A percentile compares a stretch with the other conserved stretches of the same genome.
Conservation (phyloP, 1,140 invertebrate species). For the Epicauta chinensis region DNA sequence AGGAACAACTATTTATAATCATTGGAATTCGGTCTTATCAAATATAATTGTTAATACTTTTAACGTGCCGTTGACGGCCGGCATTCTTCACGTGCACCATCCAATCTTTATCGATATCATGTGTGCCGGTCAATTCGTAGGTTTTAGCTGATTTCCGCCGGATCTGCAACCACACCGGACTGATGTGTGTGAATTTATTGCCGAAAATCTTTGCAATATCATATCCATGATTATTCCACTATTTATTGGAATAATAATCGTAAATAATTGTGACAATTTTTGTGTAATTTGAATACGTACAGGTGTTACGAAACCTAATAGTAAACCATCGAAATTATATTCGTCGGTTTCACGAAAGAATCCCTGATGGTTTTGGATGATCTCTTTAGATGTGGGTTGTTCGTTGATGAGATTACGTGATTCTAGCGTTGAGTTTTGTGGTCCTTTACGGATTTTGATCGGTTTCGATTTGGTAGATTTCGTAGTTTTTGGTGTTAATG, state of each 20-base stretch:
- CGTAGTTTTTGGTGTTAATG: background rate
- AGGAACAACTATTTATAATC: conserved; percentile 59
- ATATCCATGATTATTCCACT: conserved; percentile 96
- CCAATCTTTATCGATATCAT: conserved; percentile 82
- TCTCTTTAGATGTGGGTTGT: conserved; percentile 60
- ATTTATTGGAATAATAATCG: too few relatives aligned
- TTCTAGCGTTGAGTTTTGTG: conserved; percentile 60
- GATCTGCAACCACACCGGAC: conserved; percentile 92
- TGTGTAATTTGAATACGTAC: conserved; percentile 50
- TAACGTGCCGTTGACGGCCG: conserved; percentile 43
- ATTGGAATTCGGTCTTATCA: background rate
- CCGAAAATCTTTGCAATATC: conserved; percentile 87
- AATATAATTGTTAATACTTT: conserved; percentile 38
- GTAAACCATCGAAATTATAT: conserved; percentile 61
- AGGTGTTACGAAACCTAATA: conserved; percentile 86
- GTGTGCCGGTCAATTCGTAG: conserved; percentile 61
- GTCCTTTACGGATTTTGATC: conserved; percentile 43
- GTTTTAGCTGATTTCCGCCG: conserved; percentile 52
- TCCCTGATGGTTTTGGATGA: conserved; percentile 65
- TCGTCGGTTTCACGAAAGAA: conserved; percentile 63
- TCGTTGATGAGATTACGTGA: conserved; percentile 61
- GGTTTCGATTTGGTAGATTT: conserved; percentile 4
- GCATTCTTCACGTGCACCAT: conserved; percentile 58
- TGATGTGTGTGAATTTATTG: conserved; percentile 83
- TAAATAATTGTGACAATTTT: too few relatives aligned